Evolutionary conservation across 2,888 invertebrate genomes (phyloP).

Genomic region (Flexamia atlantica): DNA sequence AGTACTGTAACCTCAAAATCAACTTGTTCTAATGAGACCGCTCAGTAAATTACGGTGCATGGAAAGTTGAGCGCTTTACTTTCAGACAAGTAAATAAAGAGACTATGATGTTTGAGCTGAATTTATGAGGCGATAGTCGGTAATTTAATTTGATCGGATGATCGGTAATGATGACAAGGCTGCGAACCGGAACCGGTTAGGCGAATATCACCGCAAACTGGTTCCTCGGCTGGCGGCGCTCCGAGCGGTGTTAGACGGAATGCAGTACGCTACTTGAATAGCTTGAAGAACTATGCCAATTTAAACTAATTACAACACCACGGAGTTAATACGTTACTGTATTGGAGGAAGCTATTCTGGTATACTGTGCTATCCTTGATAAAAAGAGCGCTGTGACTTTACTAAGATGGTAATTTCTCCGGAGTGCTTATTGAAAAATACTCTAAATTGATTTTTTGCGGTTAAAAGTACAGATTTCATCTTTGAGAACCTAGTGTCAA

Average conservation of each 20-base stretch:
- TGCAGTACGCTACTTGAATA: not conserved
- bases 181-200: conserved; percentile 37
- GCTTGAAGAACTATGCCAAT: too few species aligned
- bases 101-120: not conserved
- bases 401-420: too few species aligned
- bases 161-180: conserved; percentile 38
- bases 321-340: too few species aligned
- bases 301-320: too few species aligned
- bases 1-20: not conserved
- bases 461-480: too few species aligned
- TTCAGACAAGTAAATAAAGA: conserved; percentile 22
- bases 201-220: conserved; percentile 24
- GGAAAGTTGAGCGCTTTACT: conserved; percentile 13
- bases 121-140: not conserved
- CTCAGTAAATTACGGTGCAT: not conserved
- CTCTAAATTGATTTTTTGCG: too few species aligned
- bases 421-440: too few species aligned
- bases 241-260: not conserved
- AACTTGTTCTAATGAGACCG: not conserved
- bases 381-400: too few species aligned
- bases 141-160: conserved; percentile 2
- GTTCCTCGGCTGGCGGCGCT: not conserved
- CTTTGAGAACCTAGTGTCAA: too few species aligned
- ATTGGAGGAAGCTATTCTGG: too few species aligned
- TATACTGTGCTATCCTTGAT: too few species aligned